Conservation (phyloP, 2,888 invertebrate species). For the Philonicus albiceps region DNA sequence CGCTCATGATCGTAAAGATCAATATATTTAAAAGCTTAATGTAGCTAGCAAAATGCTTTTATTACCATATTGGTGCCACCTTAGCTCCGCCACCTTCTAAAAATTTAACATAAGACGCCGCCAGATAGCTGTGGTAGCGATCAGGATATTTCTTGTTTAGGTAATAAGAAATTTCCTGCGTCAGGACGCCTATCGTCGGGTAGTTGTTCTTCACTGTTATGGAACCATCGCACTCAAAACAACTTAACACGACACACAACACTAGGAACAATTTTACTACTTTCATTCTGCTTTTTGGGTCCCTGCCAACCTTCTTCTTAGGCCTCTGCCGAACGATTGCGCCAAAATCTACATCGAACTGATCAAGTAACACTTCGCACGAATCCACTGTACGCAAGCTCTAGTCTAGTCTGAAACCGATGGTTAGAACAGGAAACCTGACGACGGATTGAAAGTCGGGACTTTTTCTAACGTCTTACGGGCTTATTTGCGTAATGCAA, state of each 20-base stretch:
- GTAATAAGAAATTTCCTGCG: slow-evolving; percentile 70
- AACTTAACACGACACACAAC: neutral
- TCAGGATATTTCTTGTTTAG: slow-evolving; percentile 48
- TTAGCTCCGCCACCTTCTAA: slow-evolving; percentile 88
- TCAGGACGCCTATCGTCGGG: slow-evolving; percentile 75
- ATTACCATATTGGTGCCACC: slow-evolving; percentile 85
- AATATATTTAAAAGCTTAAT: neutral
- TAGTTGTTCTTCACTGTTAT: neutral
- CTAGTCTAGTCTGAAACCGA: neutral
- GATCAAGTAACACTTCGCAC: neutral
- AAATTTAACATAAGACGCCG: slow-evolving; percentile 88
- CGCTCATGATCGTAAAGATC: neutral
- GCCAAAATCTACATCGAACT: neutral
- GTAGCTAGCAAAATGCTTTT: slow-evolving; percentile 47
- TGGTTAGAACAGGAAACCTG: neutral
- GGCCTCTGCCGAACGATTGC: neutral
- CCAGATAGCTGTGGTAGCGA: slow-evolving; percentile 75
- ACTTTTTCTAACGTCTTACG: neutral
- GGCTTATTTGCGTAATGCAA: too few species aligned
- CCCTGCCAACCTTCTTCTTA: too few species aligned
- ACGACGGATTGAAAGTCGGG: neutral
- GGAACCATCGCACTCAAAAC: neutral
- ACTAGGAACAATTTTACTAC: neutral
- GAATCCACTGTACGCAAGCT: neutral
- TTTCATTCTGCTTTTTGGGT: neutral